Evolutionary conservation across 2,888 invertebrate species (phyloP).

Genomic region (Cylloceria caligata): DNA sequence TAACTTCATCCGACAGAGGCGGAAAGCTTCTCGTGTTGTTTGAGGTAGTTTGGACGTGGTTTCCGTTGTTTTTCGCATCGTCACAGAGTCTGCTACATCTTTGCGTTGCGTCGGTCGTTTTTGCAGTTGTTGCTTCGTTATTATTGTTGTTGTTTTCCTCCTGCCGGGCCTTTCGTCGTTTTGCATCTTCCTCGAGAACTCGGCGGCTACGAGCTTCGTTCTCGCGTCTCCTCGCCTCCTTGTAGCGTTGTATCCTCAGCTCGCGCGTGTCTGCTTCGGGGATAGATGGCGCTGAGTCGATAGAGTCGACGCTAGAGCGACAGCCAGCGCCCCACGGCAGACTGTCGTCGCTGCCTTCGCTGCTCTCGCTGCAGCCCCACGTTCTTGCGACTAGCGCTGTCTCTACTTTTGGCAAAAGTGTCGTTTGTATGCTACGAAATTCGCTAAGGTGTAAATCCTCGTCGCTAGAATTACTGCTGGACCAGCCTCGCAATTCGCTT

Average conservation of each 20-base stretch:
- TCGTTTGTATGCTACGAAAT: slow-evolving; percentile 62
- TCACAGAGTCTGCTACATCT: not conserved
- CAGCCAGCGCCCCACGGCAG: slow-evolving; percentile 78
- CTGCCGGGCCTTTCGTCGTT: slow-evolving; percentile 75
- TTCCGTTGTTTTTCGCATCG: slow-evolving; percentile 6
- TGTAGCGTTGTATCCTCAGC: slow-evolving; percentile 82
- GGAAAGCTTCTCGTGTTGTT: not conserved
- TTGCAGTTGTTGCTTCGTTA: slow-evolving; percentile 69
- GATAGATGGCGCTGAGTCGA: slow-evolving; percentile 74
- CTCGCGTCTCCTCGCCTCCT: slow-evolving; percentile 80
- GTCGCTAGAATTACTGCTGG: slow-evolving; percentile 82
- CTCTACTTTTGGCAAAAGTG: slow-evolving; percentile 72
- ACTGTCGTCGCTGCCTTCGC: slow-evolving; percentile 83
- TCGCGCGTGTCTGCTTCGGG: slow-evolving; percentile 79
- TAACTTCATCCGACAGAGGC: not conserved
- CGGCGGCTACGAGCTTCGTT: slow-evolving; percentile 81
- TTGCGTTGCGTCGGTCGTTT: slow-evolving; percentile 68
- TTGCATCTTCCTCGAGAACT: slow-evolving; percentile 80
- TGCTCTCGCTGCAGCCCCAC: slow-evolving; percentile 83
- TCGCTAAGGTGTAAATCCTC: slow-evolving; percentile 76
- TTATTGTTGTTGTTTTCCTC: slow-evolving; percentile 71
- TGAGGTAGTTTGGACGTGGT: not conserved
- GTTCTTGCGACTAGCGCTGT: slow-evolving; percentile 67
- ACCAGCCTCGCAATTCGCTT: slow-evolving; percentile 82
- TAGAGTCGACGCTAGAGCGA: slow-evolving; percentile 78